Conservation (phyloP, 2,888 invertebrate species). For the Pristionchus maxplancki region DNA sequence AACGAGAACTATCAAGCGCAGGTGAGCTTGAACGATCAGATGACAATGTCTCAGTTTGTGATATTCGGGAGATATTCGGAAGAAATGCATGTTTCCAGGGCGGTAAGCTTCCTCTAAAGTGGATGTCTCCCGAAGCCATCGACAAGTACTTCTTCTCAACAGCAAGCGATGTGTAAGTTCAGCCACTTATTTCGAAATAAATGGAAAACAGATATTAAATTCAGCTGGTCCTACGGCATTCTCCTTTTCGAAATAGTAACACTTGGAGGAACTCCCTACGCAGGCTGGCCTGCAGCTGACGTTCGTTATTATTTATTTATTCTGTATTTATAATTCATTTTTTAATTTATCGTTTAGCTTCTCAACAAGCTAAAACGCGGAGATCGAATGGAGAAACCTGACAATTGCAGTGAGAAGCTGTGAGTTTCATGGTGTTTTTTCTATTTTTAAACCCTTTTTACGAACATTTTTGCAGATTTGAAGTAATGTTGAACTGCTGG, state of each 20-base stretch:
- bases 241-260: slow-evolving; percentile 34
- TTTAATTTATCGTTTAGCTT: background rate
- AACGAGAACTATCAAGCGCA: background rate
- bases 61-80: too few relatives aligned
- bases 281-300: slow-evolving; percentile 24
- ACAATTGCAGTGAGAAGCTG: background rate
- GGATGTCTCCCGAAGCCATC: slow-evolving; percentile 41
- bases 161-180: slow-evolving; percentile 27
- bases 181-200: background rate
- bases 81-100: background rate
- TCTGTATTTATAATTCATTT: background rate
- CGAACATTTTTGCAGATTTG: background rate
- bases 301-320: background rate
- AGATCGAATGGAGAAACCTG: background rate
- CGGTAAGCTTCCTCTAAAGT: slow-evolving; percentile 11
- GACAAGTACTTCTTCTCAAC: slow-evolving; percentile 10
- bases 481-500: slow-evolving; percentile 2
- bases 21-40: background rate
- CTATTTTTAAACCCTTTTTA: background rate
- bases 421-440: background rate
- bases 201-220: background rate
- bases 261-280: slow-evolving; percentile 34
- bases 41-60: too few relatives aligned
- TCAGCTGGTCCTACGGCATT: slow-evolving; percentile 41
- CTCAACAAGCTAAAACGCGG: background rate